phyloP scores from a whole-genome alignment of 1,140 invertebrate species.

The Euwallacea similis region DNA sequence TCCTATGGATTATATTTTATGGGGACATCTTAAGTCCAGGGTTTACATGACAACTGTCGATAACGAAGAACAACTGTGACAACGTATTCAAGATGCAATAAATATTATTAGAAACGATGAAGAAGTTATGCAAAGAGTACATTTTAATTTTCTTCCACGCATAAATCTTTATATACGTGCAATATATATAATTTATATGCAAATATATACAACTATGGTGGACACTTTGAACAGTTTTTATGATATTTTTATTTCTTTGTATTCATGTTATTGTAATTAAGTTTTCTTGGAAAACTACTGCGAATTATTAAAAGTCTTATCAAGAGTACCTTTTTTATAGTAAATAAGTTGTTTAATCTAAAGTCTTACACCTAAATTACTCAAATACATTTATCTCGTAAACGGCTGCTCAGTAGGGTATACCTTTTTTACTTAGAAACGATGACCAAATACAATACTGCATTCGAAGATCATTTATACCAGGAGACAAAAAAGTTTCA shows the following conservation, averaged over 20 bases:
- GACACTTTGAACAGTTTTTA: background rate
- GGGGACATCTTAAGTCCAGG: too few species aligned
- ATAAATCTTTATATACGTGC: background rate
- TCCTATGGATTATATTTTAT: background rate
- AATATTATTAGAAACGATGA: background rate
- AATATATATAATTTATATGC: too few species aligned
- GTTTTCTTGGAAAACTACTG: background rate
- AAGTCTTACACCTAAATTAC: background rate
- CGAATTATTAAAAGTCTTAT: background rate
- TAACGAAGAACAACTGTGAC: too few species aligned
- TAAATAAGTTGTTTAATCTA: slow-evolving; percentile 3
- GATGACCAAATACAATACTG: too few species aligned
- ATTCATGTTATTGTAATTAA: background rate
- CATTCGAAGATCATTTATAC: too few species aligned
- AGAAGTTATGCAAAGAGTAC: background rate
- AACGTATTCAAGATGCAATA: background rate
- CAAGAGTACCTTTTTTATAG: slow-evolving; percentile 2
- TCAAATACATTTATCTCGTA: too few species aligned
- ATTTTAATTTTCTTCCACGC: too few species aligned
- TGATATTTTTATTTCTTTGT: background rate
- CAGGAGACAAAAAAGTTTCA: too few species aligned
- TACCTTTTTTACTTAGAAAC: too few species aligned
- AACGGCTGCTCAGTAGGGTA: too few species aligned
- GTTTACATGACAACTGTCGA: too few species aligned
- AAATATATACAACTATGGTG: too few species aligned